Conservation (phyloP, 2,888 invertebrate genomes). For the Gastrophysa polygoni region DNA sequence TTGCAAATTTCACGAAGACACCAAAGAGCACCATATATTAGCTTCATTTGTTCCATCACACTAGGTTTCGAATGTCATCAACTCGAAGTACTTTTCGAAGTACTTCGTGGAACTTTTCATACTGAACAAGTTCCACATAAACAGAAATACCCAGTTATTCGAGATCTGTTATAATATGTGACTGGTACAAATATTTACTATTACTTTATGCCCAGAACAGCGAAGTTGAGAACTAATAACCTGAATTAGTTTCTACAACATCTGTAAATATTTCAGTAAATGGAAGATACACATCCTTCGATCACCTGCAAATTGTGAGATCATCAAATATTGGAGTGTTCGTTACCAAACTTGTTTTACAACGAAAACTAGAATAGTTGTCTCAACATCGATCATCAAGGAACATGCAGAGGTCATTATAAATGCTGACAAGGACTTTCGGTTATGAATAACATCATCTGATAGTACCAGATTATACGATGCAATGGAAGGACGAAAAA, state of each 20-base stretch:
- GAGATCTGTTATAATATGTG: not conserved
- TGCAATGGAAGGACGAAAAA: too few species aligned
- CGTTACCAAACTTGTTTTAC: too few species aligned
- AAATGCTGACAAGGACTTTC: too few species aligned
- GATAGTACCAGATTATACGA: too few species aligned
- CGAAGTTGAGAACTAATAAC: conserved; percentile 29
- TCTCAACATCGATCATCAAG: too few species aligned
- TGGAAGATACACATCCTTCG: conserved; percentile 35
- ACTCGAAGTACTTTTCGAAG: not conserved
- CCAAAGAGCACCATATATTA: too few species aligned
- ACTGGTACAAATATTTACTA: not conserved
- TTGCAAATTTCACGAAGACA: too few species aligned
- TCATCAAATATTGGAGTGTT: conserved; percentile 41
- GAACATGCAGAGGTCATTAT: too few species aligned
- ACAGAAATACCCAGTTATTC: not conserved
- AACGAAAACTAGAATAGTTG: too few species aligned
- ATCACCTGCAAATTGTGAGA: conserved; percentile 38
- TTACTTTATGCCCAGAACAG: conserved; percentile 3
- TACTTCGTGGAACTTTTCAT: not conserved
- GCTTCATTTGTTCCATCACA: too few species aligned
- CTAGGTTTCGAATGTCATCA: too few species aligned
- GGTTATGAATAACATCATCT: too few species aligned
- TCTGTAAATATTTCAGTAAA: conserved; percentile 25
- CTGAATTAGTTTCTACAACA: conserved; percentile 33
- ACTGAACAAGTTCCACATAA: not conserved